Evolutionary conservation across 2,797 vertebrate genomes (phyloP), one percentile per base, ranked within the genome.

Genomic region (Neomorphus geoffroyi): DNA sequence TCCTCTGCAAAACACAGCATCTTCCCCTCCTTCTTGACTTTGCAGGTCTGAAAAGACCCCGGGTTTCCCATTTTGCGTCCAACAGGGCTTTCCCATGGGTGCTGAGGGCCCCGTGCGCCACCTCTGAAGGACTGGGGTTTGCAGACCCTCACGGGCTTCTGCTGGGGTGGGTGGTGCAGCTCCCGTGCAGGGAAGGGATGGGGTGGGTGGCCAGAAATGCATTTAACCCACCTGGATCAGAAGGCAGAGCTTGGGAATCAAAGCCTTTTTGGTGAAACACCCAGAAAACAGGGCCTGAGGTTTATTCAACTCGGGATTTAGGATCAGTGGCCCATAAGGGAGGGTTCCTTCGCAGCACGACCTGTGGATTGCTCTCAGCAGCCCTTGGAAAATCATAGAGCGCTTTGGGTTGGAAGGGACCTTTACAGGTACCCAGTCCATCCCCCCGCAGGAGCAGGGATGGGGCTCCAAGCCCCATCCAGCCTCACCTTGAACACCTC

Each of bases 291-390:
- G 27, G 18, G 28, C 17, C 13, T 23, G 7, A 30, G 33, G 14
- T 18, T 66, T 23, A 4, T 51, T 73, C 33, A 39, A 22, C 0
- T 1, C 2, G 33, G 43, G 37, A 37, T 58, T 41, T 41, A 3
- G 19, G 71, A 15, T 35, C 2, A 0, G 32, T 7, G 3, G 12
- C 26, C 19, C 5, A 0, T 9, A 4, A 19, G n/a, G 35, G 33
- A 9, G 7, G 21, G 9, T 26, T 22, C 37, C n/a, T 10, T 37
- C 2, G 2, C 19, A 3, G 5, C 1, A 6, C 0, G 2, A 28
- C 57, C 61, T 5, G 27, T 2, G 9, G 30, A 7, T 14, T 15
- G 4, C 24, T 2, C 1, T 3, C 33, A 3, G 1, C 32, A 32
- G 32, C 62, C 60, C 41, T 37, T 5, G 4, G 17, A 45, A 45